Conservation (phyloP, 2,888 invertebrate genomes). For the Panzeria rudis region DNA sequence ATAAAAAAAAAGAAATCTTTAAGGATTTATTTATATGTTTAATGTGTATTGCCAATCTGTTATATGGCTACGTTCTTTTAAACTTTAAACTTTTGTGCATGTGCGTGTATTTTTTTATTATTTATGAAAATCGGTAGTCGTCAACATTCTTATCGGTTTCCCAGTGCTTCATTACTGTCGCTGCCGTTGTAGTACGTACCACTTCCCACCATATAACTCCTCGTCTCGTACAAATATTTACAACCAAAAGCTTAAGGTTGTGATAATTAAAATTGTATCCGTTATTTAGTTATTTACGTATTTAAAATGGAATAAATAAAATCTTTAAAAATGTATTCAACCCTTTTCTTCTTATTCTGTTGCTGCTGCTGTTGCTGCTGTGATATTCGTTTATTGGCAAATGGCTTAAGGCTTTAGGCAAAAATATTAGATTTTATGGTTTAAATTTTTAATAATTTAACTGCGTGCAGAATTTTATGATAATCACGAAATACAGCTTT, state of each 20-base stretch:
- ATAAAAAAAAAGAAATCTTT: conserved; percentile 47
- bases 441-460: conserved; percentile 81
- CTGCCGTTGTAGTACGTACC: neutral
- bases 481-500: conserved; percentile 69
- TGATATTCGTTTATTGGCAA: conserved; percentile 28
- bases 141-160: conserved; percentile 74
- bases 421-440: conserved; percentile 80
- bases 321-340: conserved; percentile 45
- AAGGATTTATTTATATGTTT: conserved; percentile 51
- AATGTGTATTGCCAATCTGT: conserved; percentile 37
- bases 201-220: conserved; percentile 56
- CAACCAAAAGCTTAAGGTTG: conserved; percentile 83
- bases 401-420: conserved; percentile 73
- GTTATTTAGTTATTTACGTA: conserved; percentile 77
- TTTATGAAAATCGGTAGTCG: conserved; percentile 81
- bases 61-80: conserved; percentile 37
- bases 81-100: conserved; percentile 45
- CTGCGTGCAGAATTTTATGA: conserved; percentile 66
- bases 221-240: conserved; percentile 80
- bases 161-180: conserved; percentile 46
- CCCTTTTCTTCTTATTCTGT: conserved; percentile 12
- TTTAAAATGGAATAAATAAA: conserved; percentile 50
- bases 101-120: conserved; percentile 73
- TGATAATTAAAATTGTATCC: conserved; percentile 83
- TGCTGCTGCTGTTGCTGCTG: neutral